These are phyloP conservation scores for Mamestra configurata DNA, from an alignment of 1,140 invertebrate species.

Conservation along the genomic window DNA sequence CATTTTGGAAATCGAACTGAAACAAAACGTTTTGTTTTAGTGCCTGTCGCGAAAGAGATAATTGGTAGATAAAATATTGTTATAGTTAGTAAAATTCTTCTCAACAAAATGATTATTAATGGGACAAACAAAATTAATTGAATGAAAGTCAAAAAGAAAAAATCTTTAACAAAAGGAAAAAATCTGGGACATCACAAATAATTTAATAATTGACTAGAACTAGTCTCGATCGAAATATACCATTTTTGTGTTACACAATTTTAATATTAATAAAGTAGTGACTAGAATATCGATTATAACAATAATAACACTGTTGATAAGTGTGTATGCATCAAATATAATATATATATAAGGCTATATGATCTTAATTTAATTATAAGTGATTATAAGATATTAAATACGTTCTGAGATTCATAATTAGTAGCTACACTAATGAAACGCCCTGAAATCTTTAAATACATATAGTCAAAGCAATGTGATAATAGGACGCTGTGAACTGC, in stretches of 20 bases:
- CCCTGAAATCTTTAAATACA: neutral
- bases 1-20: neutral
- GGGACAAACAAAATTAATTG: too few relatives aligned
- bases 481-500: neutral
- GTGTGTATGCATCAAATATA: too few relatives aligned
- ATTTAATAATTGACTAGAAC: neutral
- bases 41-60: neutral
- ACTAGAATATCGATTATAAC: neutral
- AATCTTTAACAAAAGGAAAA: neutral
- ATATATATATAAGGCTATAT: too few relatives aligned
- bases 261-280: neutral
- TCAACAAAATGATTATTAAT: neutral
- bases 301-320: neutral
- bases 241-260: neutral
- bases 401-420: neutral
- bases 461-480: neutral
- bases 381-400: neutral
- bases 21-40: neutral
- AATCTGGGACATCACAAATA: neutral
- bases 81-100: neutral
- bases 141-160: neutral
- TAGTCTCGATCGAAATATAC: neutral
- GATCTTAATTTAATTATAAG: neutral
- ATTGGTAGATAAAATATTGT: neutral
- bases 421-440: neutral